Evolutionary conservation across 2,888 invertebrate genomes (phyloP).

Genomic region (Calameuta pallipes): DNA sequence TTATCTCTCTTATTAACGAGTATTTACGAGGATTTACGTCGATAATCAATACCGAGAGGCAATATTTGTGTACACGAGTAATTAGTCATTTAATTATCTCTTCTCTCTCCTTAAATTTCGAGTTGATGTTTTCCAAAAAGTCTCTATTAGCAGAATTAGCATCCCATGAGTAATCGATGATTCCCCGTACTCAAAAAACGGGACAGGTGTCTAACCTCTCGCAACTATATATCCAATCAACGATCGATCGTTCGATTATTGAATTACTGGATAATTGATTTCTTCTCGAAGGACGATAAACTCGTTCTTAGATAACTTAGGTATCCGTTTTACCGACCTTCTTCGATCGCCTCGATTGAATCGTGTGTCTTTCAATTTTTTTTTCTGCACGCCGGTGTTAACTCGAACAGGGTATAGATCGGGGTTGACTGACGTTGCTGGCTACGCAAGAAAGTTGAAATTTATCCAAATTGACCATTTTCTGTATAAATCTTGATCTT

Average conservation of each 20-base stretch:
- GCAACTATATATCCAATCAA: not conserved
- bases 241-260: not conserved
- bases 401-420: not conserved
- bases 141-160: not conserved
- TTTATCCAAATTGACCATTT: not conserved
- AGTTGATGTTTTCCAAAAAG: not conserved
- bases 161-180: not conserved
- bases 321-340: too few relatives aligned
- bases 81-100: not conserved
- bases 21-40: not conserved
- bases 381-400: not conserved
- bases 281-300: not conserved
- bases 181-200: not conserved
- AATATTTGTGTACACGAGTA: not conserved
- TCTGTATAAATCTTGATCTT: not conserved
- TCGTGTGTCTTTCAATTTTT: accelerated
- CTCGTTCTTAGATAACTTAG: too few relatives aligned
- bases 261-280: not conserved
- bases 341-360: too few relatives aligned
- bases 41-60: not conserved
- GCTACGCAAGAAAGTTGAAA: too few relatives aligned
- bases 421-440: too few relatives aligned
- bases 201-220: not conserved
- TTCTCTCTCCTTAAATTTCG: not conserved
- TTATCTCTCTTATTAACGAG: not conserved